A percentile compares a stretch with the other conserved stretches of the same genome.
phyloP scores from a whole-genome alignment of 2,113 vertebrate species.

The Campylomormyrus tamandua region DNA sequence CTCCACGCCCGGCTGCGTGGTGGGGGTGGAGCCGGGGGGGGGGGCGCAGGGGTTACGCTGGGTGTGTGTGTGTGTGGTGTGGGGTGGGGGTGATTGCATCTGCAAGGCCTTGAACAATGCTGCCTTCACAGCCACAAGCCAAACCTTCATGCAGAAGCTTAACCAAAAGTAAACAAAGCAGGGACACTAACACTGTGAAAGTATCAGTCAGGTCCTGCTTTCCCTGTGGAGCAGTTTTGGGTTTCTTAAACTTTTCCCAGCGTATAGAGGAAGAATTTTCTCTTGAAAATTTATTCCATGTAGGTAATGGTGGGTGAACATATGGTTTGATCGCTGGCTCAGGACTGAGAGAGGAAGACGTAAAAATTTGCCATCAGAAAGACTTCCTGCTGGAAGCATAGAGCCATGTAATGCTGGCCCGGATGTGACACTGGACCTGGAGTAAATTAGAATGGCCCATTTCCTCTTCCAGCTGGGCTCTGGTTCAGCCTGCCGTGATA shows the following conservation, averaged over 20 bases:
- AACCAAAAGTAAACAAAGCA: constrained; percentile 53
- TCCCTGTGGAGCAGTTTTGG: constrained; percentile 15
- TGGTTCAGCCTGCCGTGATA: not conserved
- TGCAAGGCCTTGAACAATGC: constrained; percentile 49
- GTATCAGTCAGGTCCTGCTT: constrained; percentile 49
- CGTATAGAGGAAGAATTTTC: not conserved
- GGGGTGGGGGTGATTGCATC: constrained; percentile 41
- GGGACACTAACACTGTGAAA: constrained; percentile 49
- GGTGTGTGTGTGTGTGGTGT: not conserved
- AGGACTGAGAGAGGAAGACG: not conserved
- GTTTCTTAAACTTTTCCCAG: not conserved
- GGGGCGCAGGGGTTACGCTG: not conserved
- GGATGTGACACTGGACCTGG: not conserved
- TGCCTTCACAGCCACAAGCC: constrained; percentile 47
- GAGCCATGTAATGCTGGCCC: not conserved
- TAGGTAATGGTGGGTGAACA: not conserved
- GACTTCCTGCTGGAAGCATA: not conserved
- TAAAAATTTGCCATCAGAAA: not conserved
- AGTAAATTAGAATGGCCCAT: not conserved
- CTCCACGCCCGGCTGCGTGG: not conserved
- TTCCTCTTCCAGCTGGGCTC: not conserved
- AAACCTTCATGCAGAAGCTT: constrained; percentile 34
- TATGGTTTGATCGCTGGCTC: not conserved
- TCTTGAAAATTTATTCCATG: not conserved
- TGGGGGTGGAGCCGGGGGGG: not conserved